Percentiles rank a stretch among this genome's conserved stretches.
Evolutionary conservation across 37 sponge, comb jelly and placozoan species (phyloP).

Genomic region (Ianthella basta): DNA sequence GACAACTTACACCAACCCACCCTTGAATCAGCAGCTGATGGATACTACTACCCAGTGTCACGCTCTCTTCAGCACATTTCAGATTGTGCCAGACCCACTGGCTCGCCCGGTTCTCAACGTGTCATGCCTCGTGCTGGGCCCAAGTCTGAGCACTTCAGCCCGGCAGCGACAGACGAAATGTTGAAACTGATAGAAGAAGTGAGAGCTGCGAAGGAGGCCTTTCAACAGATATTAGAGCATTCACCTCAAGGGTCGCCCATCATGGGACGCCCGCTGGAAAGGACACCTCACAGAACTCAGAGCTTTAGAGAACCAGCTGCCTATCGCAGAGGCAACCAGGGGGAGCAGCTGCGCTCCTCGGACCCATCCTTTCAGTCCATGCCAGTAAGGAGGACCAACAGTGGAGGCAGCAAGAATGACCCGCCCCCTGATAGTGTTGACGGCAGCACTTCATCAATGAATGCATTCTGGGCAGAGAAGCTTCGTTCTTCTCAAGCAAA

Average conservation of each 20-base stretch:
- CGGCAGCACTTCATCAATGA: constrained; percentile 20
- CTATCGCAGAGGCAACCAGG: not conserved
- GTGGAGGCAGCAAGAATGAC: not conserved
- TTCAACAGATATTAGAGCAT: constrained; percentile 15
- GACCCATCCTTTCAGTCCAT: not conserved
- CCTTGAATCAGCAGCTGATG: not conserved
- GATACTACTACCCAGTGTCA: constrained; percentile 8
- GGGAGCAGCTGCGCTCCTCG: not conserved
- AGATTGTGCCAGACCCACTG: not conserved
- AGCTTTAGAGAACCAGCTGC: constrained; percentile 16
- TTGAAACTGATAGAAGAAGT: constrained; percentile 29
- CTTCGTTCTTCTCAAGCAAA: not conserved
- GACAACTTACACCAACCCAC: not conserved
- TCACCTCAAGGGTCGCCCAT: constrained; percentile 23
- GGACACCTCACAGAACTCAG: constrained; percentile 10
- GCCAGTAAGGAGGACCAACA: not conserved
- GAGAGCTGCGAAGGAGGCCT: constrained; percentile 21
- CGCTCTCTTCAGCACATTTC: not conserved
- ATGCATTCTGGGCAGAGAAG: constrained; percentile 26
- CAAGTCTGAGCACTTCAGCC: constrained; percentile 10
- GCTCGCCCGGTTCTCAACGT: not conserved
- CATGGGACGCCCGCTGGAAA: not conserved
- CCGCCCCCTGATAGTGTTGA: not conserved
- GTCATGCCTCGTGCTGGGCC: not conserved
- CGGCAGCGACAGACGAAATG: constrained; percentile 25